Base-by-base conservation (phyloP, 2,113 vertebrate genomes). In the Melanotaenia duboulayi region DNA sequence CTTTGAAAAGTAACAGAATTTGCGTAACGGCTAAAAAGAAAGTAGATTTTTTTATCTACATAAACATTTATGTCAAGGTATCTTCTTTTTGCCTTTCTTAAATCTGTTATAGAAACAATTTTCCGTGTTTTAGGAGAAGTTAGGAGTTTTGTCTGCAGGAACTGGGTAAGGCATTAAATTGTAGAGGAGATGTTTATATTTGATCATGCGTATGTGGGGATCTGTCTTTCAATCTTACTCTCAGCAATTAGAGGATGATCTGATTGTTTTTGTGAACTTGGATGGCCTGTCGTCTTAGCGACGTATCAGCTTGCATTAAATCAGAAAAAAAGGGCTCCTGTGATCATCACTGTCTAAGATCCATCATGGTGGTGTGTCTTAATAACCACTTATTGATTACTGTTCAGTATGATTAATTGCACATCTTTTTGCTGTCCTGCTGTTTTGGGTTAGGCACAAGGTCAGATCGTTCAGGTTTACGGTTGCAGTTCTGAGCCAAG, bases 361-460 rank as follows among this genome's bases (percentile, higher is more conserved):
- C 58, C 20, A 32, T 77, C 68, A 17, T 23, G 40, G 52, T 23
- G 14, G 40, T 60, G 48, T 48, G 70, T 83, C 71, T 59, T 71
- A 72, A 85, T 74, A 74, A 75, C 25, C 56, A 40, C 68, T 77
- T 75, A 88, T 79, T 67, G 82, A 76, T 88, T 71, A 58, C 74
- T 62, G 72, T 61, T 23, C 55, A 16, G 28, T 63, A 3, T 84
- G 84, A 93, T 88, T 83, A 85, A 91, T 87, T 52, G 56, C 71
- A n/a, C 63, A 74, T 85, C 60, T 68, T 73, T 46, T 44, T 16
- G 25, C 61, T 23, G n/a, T 52, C 54, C 28, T 42, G 8, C 59
- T 42, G 10, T 64, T 52, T 59, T 78, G 37, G 74, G 76, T 75
- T 78, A 56, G 57, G 52, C 84, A 74, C 79, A 80, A 86, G 87